phyloP scores from a whole-genome alignment of 2,113 vertebrate species.

The Coryphaenoides rupestris region DNA sequence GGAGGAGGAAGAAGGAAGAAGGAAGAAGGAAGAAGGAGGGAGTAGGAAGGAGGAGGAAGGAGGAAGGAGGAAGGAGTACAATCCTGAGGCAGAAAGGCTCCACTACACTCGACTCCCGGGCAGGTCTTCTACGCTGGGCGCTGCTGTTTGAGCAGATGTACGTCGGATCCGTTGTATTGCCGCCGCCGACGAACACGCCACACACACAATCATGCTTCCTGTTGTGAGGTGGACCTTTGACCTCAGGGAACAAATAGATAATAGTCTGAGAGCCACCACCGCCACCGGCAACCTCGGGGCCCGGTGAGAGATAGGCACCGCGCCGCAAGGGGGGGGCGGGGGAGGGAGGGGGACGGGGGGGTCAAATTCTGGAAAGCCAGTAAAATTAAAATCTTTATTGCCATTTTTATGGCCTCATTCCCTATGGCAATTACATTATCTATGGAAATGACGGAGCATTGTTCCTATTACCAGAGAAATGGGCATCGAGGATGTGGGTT shows the following conservation, averaged over 20 bases:
- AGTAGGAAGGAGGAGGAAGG: slow-evolving; percentile 30
- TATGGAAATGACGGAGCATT: slow-evolving; percentile 55
- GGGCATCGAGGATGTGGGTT: slow-evolving; percentile 37
- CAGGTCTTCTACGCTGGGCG: slow-evolving; percentile 33
- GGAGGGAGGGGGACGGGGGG: no score
- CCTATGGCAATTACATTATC: slow-evolving; percentile 61
- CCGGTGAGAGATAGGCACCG: slow-evolving; percentile 44
- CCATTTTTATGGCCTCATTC: slow-evolving; percentile 57
- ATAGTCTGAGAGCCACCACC: slow-evolving; percentile 39
- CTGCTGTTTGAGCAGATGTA: slow-evolving; percentile 25
- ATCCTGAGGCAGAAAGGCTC: slow-evolving; percentile 51
- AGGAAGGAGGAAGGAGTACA: slow-evolving; percentile 1
- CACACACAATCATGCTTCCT: no score
- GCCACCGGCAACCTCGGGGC: slow-evolving; percentile 50
- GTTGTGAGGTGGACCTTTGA: slow-evolving; percentile 62
- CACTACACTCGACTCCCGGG: slow-evolving; percentile 27
- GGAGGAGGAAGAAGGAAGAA: not conserved
- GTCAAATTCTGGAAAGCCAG: slow-evolving; percentile 53
- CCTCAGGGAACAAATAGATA: slow-evolving; percentile 60
- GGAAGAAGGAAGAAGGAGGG: slow-evolving; percentile 16
- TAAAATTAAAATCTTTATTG: slow-evolving; percentile 66
- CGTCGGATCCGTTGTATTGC: slow-evolving; percentile 33
- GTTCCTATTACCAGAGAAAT: slow-evolving; percentile 55
- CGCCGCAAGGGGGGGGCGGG: no score
- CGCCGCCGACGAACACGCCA: slow-evolving; percentile 43